Conservation (phyloP, 1,140 invertebrate genomes). For the Olivierus martensii region DNA sequence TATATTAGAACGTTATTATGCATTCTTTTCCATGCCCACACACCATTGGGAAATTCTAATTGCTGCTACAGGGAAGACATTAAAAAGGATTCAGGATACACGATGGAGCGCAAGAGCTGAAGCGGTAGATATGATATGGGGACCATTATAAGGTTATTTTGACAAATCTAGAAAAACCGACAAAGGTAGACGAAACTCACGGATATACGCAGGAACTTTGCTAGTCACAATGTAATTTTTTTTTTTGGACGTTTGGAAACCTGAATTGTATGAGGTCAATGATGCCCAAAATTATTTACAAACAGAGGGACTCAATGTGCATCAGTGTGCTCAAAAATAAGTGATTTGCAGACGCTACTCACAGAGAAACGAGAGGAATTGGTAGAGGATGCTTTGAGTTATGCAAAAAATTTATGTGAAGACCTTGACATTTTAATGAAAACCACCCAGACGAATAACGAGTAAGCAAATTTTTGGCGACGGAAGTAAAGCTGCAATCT, state of each 20-base stretch:
- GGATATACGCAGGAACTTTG: background rate
- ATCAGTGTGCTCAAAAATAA: slow-evolving; percentile 2
- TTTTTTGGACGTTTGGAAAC: slow-evolving; percentile 1
- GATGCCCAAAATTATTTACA: background rate
- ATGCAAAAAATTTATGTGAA: slow-evolving; percentile 1
- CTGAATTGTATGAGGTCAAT: slow-evolving; percentile 1
- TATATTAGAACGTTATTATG: background rate
- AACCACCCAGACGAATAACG: background rate
- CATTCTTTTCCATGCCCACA: background rate
- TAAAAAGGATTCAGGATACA: slow-evolving; percentile 3
- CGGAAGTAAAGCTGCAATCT: background rate
- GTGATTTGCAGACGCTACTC: background rate
- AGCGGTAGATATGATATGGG: background rate
- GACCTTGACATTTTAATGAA: background rate
- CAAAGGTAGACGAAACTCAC: background rate
- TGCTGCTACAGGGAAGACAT: background rate
- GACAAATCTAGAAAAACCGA: background rate
- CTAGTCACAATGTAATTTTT: no score
- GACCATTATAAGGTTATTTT: background rate
- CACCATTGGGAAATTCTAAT: background rate
- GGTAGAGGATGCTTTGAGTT: background rate
- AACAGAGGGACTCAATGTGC: background rate
- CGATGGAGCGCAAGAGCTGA: slow-evolving; percentile 5
- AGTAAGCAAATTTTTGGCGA: background rate
- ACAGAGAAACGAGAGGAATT: background rate